Percentiles rank a stretch among this genome's conserved stretches.
phyloP scores from a whole-genome alignment of 2,113 vertebrate genomes.

The Rhinoderma darwinii region DNA sequence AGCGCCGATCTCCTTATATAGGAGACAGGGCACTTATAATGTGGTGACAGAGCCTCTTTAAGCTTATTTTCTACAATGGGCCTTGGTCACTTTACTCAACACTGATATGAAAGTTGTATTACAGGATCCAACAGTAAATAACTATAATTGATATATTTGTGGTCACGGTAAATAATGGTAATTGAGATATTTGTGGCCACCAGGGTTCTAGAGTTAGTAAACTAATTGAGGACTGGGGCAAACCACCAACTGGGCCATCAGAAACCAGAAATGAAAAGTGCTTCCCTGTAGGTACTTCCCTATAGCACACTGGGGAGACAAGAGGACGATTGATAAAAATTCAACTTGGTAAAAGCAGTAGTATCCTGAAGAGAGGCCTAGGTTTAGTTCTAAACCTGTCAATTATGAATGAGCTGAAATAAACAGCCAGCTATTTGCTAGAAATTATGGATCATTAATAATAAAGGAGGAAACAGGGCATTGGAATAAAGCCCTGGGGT shows the following conservation, averaged over 20 bases:
- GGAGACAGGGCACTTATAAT: background rate
- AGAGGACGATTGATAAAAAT: background rate
- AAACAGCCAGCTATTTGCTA: slow-evolving; percentile 52
- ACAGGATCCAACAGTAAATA: slow-evolving; percentile 2
- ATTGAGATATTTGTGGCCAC: slow-evolving; percentile 29
- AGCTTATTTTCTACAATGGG: background rate
- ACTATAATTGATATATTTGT: background rate
- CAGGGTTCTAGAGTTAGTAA: background rate
- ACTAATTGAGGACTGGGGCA: slow-evolving; percentile 10
- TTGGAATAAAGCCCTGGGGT: slow-evolving; percentile 22
- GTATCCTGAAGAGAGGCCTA: slow-evolving; percentile 32
- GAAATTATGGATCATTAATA: slow-evolving; percentile 53
- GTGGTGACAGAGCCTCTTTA: background rate
- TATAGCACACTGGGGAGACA: slow-evolving; percentile 10
- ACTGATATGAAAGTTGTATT: background rate
- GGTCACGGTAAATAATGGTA: background rate
- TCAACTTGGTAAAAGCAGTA: slow-evolving; percentile 34
- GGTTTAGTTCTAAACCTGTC: slow-evolving; percentile 44
- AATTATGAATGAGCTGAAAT: slow-evolving; percentile 56
- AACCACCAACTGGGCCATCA: slow-evolving; percentile 31
- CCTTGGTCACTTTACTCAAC: background rate
- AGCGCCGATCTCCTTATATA: no score
- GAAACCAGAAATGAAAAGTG: slow-evolving; percentile 38
- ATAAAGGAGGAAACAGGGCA: slow-evolving; percentile 43
- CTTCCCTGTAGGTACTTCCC: background rate